Evolutionary conservation across 1,140 invertebrate genomes (phyloP), one percentile per base, ranked within the genome.

Genomic region (Luehdorfia chinensis): DNA sequence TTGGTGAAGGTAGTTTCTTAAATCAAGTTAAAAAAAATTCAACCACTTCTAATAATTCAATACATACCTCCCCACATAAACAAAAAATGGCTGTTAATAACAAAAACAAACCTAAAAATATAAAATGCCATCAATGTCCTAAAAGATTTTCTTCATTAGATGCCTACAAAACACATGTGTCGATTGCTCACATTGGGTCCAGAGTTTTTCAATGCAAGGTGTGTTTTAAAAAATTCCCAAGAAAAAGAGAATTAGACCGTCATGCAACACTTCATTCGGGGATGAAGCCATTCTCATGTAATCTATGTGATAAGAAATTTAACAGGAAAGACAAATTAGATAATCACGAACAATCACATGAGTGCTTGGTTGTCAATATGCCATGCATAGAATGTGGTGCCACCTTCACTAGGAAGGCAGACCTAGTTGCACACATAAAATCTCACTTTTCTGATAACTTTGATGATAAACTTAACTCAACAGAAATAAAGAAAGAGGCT

Each of bases 271-370:
- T 91, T 1, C 91, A 93, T 65, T 87, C 90, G 37, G 90, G 87
- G 1, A 80, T 90, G 70, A 89, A 90, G 44, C 87, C 90, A 2
- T 92, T 91, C 54, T 87, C 88, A 19, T 93, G 92, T 65, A 86
- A 73, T 36, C 85, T 88, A 37, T 93, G 91, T 74, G 87, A 89
- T 44, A 91, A 91, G 57, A 88, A 89, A 45, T 93, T 93, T 59
- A 90, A 88, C 15, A 87, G 89, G 9, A 91, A 91, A 53, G 91
- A 93, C 57, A 92, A 92, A 68, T 67, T 93, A 47, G 88, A 91
- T 11, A 86, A 91, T 11, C 91, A 93, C 73, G 88, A 90, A 64
- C 63, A 89, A 44, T 90, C 89, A 53, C 90, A 90, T 54, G 90
- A 90, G 43, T 88, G 87, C 50, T 55, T 76, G 53, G 81, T 84